Conservation (phyloP, 2,888 invertebrate genomes). For the Andrena hattorfiana region DNA sequence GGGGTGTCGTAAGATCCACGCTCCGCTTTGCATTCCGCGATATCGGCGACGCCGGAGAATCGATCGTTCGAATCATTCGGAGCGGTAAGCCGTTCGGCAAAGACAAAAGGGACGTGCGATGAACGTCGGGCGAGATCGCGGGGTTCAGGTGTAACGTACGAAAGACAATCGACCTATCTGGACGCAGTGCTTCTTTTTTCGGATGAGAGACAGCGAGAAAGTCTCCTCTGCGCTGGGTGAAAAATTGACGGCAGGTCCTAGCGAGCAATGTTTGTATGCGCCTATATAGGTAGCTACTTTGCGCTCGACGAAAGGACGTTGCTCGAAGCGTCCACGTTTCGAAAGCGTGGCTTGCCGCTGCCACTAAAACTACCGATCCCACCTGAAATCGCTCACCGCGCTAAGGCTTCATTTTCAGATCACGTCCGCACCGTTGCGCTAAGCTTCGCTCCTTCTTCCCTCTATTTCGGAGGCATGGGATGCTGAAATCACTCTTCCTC, state of each 20-base stretch:
- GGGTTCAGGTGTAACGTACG: background rate
- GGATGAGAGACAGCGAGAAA: too few relatives aligned
- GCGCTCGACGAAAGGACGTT: slow-evolving; percentile 28
- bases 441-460: slow-evolving; percentile 56
- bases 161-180: background rate
- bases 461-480: slow-evolving; percentile 43
- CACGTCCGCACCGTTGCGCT: slow-evolving; percentile 62
- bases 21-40: slow-evolving; percentile 63
- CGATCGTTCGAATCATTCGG: slow-evolving; percentile 55
- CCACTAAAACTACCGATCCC: slow-evolving; percentile 48
- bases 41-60: slow-evolving; percentile 47
- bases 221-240: slow-evolving; percentile 18
- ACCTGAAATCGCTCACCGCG: slow-evolving; percentile 35
- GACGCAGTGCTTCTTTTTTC: too few relatives aligned
- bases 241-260: slow-evolving; percentile 53
- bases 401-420: slow-evolving; percentile 65
- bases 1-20: slow-evolving; percentile 38
- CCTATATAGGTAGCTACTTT: too few relatives aligned
- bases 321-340: slow-evolving; percentile 20
- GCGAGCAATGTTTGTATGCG: slow-evolving; percentile 2
- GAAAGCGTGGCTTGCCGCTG: slow-evolving; percentile 21
- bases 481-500: slow-evolving; percentile 49
- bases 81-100: background rate
- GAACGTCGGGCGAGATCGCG: background rate
- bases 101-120: background rate